Conservation (phyloP, 2,113 vertebrate species). For the Genyomyrus donnyi region DNA sequence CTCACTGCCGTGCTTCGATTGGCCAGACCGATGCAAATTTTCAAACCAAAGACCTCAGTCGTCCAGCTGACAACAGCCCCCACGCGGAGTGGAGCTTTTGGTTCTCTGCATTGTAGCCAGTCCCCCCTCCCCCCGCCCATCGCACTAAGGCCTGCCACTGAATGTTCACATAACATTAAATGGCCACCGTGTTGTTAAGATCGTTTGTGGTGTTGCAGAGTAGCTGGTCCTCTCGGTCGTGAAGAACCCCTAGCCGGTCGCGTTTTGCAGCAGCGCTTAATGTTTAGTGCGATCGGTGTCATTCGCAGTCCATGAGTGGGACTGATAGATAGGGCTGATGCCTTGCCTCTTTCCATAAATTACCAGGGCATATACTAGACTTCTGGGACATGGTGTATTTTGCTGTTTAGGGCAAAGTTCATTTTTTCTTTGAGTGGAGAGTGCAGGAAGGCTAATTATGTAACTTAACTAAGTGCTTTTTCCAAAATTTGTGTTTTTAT, state of each 20-base stretch:
- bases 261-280: neutral
- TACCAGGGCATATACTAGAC: neutral
- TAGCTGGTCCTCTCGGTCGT: neutral
- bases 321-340: neutral
- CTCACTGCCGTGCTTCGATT: neutral
- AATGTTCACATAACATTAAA: neutral
- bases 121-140: neutral
- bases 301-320: neutral
- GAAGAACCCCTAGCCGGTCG: neutral
- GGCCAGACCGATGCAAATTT: slow-evolving; percentile 2
- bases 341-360: neutral
- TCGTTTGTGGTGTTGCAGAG: neutral
- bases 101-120: neutral
- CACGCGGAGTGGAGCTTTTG: neutral
- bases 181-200: neutral
- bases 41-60: slow-evolving; percentile 6
- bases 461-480: neutral
- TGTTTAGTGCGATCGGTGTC: neutral
- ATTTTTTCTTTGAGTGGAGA: neutral
- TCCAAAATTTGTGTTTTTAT: neutral
- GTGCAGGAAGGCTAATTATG: neutral
- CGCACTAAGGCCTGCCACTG: neutral
- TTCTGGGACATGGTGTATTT: neutral
- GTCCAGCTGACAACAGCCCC: neutral
- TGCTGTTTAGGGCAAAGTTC: neutral